These are phyloP conservation scores for Agelas oroides DNA, from an alignment of 37 sponge, comb jelly and placozoan species.

Conservation along the genomic window DNA sequence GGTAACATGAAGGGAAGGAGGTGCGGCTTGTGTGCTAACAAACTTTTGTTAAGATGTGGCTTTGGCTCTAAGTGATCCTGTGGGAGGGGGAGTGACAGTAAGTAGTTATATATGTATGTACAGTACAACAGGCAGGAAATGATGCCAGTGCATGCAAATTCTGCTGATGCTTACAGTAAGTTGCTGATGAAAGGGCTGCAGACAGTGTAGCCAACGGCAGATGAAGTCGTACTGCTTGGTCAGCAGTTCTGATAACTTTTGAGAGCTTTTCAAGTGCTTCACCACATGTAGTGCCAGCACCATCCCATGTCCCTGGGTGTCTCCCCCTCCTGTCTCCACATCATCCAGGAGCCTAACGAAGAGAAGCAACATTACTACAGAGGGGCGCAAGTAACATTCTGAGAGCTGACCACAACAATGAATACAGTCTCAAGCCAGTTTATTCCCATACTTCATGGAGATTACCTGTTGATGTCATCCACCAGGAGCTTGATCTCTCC, in stretches of 20 bases:
- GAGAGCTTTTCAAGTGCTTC: slow-evolving; percentile 51
- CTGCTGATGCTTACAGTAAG: slow-evolving; percentile 30
- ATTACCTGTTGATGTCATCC: slow-evolving; percentile 42
- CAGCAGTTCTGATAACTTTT: slow-evolving; percentile 58
- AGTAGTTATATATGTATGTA: too few species aligned
- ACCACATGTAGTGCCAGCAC: slow-evolving; percentile 69
- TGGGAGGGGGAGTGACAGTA: not conserved
- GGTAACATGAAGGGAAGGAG: slow-evolving; percentile 74
- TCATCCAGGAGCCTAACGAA: slow-evolving; percentile 63
- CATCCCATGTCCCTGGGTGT: slow-evolving; percentile 69
- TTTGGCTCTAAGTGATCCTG: slow-evolving; percentile 32
- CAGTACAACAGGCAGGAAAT: too few species aligned
- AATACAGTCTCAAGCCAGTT: too few species aligned
- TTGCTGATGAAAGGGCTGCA: slow-evolving; percentile 29
- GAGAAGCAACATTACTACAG: too few species aligned
- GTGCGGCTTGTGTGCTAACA: too few species aligned
- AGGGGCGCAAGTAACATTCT: too few species aligned
- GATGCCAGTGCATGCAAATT: too few species aligned
- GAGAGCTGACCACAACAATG: too few species aligned
- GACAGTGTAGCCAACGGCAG: slow-evolving; percentile 26
- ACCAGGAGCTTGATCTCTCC: slow-evolving; percentile 4
- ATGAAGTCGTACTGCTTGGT: slow-evolving; percentile 17
- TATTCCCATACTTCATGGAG: too few species aligned
- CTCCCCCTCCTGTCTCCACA: slow-evolving; percentile 68
- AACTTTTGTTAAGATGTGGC: too few species aligned